phyloP scores from a whole-genome alignment of 2,797 vertebrate species.

The Smutsia temminckii region DNA sequence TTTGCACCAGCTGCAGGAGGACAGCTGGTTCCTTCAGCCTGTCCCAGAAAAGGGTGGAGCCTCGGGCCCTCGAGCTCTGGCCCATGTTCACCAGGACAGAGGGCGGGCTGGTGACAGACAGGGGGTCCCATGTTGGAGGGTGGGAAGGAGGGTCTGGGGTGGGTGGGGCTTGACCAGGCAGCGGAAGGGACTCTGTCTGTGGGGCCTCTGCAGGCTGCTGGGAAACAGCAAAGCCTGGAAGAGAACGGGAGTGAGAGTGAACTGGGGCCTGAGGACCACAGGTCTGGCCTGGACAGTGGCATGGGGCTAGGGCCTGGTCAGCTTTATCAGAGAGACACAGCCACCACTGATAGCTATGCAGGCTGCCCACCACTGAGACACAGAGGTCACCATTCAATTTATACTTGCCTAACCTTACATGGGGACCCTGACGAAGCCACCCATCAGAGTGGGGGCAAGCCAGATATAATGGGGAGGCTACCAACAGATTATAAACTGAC shows the following conservation, averaged over 20 bases:
- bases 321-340: not conserved
- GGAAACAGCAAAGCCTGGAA: conserved; percentile 55
- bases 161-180: not conserved
- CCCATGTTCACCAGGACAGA: not conserved
- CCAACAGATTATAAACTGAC: conserved; percentile 84
- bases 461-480: conserved; percentile 87
- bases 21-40: conserved; percentile 54
- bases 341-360: accelerated
- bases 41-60: not conserved
- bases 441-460: conserved; percentile 87
- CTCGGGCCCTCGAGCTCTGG: not conserved
- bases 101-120: not conserved
- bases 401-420: not conserved
- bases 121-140: not conserved
- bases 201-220: conserved; percentile 54
- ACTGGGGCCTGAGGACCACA: not conserved
- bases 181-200: not conserved
- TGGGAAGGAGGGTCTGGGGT: not conserved
- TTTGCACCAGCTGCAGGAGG: conserved; percentile 90
- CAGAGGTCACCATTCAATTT: not conserved
- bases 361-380: not conserved
- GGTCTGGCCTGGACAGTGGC: not conserved
- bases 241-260: not conserved
- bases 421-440: conserved; percentile 73
- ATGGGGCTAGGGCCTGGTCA: not conserved